phyloP scores from a whole-genome alignment of 2,888 invertebrate genomes.

The Teleogryllus oceanicus region DNA sequence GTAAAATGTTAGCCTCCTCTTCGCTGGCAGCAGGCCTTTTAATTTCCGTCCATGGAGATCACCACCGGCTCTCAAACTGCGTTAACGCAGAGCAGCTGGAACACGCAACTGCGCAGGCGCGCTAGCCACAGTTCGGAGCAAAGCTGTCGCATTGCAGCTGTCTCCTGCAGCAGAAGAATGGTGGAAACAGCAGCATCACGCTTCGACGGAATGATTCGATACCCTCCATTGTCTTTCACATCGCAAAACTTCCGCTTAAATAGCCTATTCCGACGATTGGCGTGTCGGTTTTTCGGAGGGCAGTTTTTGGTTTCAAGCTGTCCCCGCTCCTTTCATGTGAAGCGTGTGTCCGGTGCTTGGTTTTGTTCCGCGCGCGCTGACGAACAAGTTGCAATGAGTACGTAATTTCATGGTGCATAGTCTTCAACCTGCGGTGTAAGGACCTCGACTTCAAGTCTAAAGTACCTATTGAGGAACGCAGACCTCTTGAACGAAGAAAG shows the following conservation, averaged over 20 bases:
- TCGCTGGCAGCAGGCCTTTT: no score
- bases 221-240: neutral
- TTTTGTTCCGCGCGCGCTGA: neutral
- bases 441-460: no score
- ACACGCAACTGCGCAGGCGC: no score
- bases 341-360: neutral
- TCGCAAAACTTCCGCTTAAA: conserved; percentile 18
- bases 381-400: neutral
- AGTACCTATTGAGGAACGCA: no score
- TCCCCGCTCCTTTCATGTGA: neutral
- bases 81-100: no score
- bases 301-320: neutral
- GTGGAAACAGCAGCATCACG: neutral
- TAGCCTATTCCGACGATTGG: neutral
- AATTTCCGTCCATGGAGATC: no score
- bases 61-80: no score
- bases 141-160: neutral
- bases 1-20: no score
- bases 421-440: no score
- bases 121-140: no score
- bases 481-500: no score
- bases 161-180: neutral
- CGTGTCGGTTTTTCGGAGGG: neutral
- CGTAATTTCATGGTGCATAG: neutral
- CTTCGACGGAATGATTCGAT: neutral